Percentiles rank a stretch among this genome's conserved stretches.
These are phyloP conservation scores for Mactra quadrangularis DNA, from an alignment of 1,140 invertebrate species.

Conservation along the genomic window DNA sequence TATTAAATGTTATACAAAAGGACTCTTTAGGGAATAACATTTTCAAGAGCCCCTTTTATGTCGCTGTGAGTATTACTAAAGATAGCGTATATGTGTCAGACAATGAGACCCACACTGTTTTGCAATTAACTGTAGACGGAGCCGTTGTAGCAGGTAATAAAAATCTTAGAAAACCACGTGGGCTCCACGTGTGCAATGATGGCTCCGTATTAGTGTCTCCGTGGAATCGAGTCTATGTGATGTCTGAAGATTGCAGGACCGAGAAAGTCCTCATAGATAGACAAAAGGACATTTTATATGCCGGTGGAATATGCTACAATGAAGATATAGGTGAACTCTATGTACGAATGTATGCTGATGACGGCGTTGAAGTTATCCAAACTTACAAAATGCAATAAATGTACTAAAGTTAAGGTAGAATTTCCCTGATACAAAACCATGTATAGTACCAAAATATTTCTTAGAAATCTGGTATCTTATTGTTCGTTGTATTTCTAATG, in stretches of 20 bases:
- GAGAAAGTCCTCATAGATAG: conserved; percentile 3
- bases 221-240: conserved; percentile 7
- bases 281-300: neutral
- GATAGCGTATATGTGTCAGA: conserved; percentile 20
- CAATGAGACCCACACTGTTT: conserved; percentile 10
- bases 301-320: conserved; percentile 13
- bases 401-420: too few species aligned
- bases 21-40: neutral
- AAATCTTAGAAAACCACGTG: conserved; percentile 1
- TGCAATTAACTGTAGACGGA: conserved; percentile 2
- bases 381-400: too few species aligned
- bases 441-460: too few species aligned
- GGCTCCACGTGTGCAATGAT: conserved; percentile 7
- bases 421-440: too few species aligned
- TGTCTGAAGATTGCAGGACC: conserved; percentile 6
- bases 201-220: conserved; percentile 18
- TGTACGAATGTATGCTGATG: neutral
- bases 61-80: neutral
- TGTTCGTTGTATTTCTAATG: too few species aligned
- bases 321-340: neutral
- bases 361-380: too few species aligned
- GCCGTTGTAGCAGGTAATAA: neutral
- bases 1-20: neutral
- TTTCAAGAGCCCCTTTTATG: conserved; percentile 15
- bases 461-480: too few species aligned